These are phyloP conservation scores for Hipparchia semele DNA, from an alignment of 2,888 invertebrate genomes.

Conservation along the genomic window DNA sequence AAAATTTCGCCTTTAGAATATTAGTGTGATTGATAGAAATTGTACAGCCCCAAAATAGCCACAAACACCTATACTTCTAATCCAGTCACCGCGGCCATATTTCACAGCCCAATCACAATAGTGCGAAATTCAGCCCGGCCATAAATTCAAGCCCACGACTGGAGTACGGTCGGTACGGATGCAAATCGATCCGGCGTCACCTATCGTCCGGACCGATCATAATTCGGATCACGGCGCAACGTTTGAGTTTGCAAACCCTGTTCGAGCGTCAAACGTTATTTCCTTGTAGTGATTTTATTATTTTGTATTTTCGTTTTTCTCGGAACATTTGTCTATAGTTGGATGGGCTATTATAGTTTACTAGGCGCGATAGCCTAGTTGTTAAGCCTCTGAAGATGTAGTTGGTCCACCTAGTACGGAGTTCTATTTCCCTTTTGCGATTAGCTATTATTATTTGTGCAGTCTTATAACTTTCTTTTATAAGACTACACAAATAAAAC, in stretches of 20 bases:
- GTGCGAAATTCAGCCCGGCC: background rate
- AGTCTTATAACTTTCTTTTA: too few species aligned
- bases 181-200: conserved; percentile 20
- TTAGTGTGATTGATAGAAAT: too few species aligned
- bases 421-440: too few species aligned
- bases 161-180: conserved; percentile 1
- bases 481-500: too few species aligned
- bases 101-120: conserved; percentile 9
- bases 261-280: conserved; percentile 7
- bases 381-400: too few species aligned
- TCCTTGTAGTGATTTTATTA: conserved; percentile 1
- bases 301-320: conserved; percentile 1
- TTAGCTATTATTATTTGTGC: too few species aligned
- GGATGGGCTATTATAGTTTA: too few species aligned
- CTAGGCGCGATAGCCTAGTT: too few species aligned
- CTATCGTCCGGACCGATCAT: conserved; percentile 18
- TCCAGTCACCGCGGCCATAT: conserved; percentile 4
- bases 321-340: background rate
- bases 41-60: background rate
- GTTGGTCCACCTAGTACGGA: too few species aligned
- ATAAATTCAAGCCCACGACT: conserved; percentile 9
- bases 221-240: conserved; percentile 18
- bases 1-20: too few species aligned
- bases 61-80: background rate
- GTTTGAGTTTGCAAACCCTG: conserved; percentile 17